Evolutionary conservation across 2,888 invertebrate species (phyloP).

Genomic region (Oeneis ivallda): DNA sequence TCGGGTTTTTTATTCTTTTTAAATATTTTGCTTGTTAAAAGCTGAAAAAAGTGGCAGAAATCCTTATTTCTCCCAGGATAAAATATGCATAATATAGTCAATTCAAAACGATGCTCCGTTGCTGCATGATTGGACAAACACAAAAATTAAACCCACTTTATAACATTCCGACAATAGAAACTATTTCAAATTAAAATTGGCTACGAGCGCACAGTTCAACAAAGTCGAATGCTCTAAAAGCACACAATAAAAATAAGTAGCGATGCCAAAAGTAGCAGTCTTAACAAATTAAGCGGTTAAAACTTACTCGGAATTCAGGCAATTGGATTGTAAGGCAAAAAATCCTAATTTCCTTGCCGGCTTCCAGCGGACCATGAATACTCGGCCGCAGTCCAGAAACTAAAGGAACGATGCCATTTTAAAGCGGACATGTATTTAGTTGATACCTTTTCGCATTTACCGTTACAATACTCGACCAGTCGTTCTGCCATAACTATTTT

Average conservation of each 20-base stretch:
- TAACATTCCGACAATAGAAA: too few relatives aligned
- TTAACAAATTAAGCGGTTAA: constrained; percentile 16
- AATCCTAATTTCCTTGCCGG: constrained; percentile 26
- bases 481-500: too few relatives aligned
- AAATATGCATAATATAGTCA: too few relatives aligned
- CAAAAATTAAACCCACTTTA: too few relatives aligned
- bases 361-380: constrained; percentile 15
- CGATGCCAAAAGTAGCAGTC: constrained; percentile 3
- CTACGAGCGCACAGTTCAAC: not conserved
- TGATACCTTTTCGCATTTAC: not conserved
- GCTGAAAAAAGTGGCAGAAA: too few relatives aligned
- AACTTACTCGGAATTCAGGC: constrained; percentile 11
- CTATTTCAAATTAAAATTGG: too few relatives aligned
- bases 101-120: too few relatives aligned
- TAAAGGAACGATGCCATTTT: constrained; percentile 6
- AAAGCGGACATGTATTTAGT: not conserved
- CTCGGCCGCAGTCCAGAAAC: constrained; percentile 11
- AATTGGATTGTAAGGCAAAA: constrained; percentile 20
- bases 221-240: not conserved
- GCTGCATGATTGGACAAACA: too few relatives aligned
- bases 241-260: constrained; percentile 3
- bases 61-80: too few relatives aligned
- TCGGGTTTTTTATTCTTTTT: too few relatives aligned
- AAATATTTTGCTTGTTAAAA: too few relatives aligned
- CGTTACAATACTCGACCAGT: too few relatives aligned